Percentiles rank a stretch among this genome's conserved stretches.
Conservation (phyloP, 2,797 vertebrate genomes). For the Spinus olivaceus region DNA sequence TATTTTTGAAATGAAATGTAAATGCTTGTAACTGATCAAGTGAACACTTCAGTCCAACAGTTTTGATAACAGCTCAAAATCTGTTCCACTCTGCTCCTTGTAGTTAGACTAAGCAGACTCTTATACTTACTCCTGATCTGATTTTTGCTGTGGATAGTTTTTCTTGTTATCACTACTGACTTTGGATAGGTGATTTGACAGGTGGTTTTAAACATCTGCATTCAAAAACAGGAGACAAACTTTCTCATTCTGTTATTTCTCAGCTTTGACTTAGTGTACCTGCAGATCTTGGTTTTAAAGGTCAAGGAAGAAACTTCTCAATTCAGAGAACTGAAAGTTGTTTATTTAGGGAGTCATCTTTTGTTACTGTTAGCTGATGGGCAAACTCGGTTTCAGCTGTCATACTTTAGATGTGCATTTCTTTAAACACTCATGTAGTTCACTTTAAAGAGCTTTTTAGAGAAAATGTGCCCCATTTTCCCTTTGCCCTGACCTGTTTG, state of each 20-base stretch:
- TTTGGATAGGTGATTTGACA: neutral
- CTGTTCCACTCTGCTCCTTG: neutral
- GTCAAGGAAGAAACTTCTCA: constrained; percentile 2
- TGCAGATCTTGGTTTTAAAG: neutral
- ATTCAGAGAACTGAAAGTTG: neutral
- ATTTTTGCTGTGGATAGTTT: constrained; percentile 7
- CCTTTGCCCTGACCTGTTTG: neutral
- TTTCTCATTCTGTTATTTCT: constrained; percentile 10
- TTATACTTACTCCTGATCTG: neutral
- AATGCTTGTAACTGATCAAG: neutral
- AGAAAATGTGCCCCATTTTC: neutral
- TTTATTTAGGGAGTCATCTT: neutral
- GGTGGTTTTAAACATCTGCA: constrained; percentile 18
- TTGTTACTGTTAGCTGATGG: neutral
- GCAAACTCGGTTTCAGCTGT: neutral
- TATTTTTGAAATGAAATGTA: neutral
- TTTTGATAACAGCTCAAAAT: neutral
- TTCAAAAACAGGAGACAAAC: neutral
- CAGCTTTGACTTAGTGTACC: neutral
- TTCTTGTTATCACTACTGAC: constrained; percentile 25
- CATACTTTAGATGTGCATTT: neutral
- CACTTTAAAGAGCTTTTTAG: neutral
- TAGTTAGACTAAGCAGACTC: neutral
- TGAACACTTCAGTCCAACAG: neutral
- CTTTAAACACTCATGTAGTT: neutral